Percentiles rank a stretch among this genome's conserved stretches.
phyloP scores from a whole-genome alignment of 2,113 vertebrate genomes.

The Petaurus breviceps region DNA sequence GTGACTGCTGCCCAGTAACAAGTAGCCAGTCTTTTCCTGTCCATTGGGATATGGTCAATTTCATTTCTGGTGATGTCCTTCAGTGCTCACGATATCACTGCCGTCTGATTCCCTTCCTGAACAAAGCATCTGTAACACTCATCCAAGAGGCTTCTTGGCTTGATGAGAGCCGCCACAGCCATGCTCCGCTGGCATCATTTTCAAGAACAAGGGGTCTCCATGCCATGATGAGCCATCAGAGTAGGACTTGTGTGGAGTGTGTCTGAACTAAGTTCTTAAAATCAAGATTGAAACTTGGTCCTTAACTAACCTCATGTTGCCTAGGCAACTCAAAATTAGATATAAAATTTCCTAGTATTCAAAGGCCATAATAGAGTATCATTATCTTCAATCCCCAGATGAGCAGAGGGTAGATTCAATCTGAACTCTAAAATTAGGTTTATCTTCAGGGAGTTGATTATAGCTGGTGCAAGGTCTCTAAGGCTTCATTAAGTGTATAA shows the following conservation, averaged over 20 bases:
- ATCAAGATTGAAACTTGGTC: conserved; percentile 70
- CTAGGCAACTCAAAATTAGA: conserved; percentile 71
- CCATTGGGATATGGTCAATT: background rate
- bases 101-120: background rate
- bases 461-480: background rate
- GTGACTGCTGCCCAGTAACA: too few species aligned
- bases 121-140: background rate
- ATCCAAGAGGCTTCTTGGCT: background rate
- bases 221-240: background rate
- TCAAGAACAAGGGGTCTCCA: background rate
- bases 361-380: conserved; percentile 5
- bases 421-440: background rate
- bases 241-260: background rate
- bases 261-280: conserved; percentile 59
- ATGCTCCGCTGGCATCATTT: background rate
- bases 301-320: conserved; percentile 75
- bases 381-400: conserved; percentile 28
- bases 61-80: background rate
- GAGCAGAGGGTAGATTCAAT: background rate
- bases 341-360: conserved; percentile 62
- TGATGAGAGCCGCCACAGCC: background rate
- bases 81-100: background rate
- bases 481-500: background rate
- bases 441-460: background rate
- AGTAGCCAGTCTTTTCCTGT: background rate